phyloP scores from a whole-genome alignment of 2,888 invertebrate species.

The Spatulosminthurus flaviceps region DNA sequence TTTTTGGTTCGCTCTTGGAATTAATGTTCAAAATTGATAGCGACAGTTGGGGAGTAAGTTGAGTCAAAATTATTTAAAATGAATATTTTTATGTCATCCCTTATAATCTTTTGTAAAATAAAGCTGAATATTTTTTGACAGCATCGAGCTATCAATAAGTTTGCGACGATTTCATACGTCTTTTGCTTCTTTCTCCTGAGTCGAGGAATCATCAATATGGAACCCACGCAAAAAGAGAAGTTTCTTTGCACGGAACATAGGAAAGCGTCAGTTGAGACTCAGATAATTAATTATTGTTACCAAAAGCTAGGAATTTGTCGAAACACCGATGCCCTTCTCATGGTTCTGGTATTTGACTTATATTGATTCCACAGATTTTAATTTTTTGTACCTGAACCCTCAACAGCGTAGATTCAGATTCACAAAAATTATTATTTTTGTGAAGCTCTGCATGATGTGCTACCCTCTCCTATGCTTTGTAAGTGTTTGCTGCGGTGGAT shows the following conservation, averaged over 20 bases:
- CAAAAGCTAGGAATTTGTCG: conserved; percentile 32
- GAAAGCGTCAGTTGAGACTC: neutral
- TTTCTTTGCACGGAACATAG: neutral
- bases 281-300: conserved; percentile 21
- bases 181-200: conserved; percentile 23
- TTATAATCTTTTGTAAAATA: neutral
- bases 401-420: too few species aligned
- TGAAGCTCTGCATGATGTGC: conserved; percentile 6
- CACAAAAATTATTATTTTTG: neutral
- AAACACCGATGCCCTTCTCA: conserved; percentile 1
- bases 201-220: conserved; percentile 19
- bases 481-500: neutral
- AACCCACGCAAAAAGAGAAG: neutral
- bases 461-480: conserved; percentile 16
- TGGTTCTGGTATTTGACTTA: conserved; percentile 18
- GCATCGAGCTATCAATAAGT: conserved; percentile 25
- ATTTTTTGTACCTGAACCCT: neutral
- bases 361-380: too few species aligned
- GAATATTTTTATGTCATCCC: neutral
- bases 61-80: neutral
- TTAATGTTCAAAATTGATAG: neutral
- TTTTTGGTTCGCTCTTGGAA: neutral
- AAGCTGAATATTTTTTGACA: too few species aligned
- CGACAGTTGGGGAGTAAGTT: neutral
- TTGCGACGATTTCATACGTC: conserved; percentile 19